A percentile compares a stretch with the other conserved stretches of the same genome.
phyloP scores from a whole-genome alignment of 2,797 vertebrate species.

The Danio jaintianensis region DNA sequence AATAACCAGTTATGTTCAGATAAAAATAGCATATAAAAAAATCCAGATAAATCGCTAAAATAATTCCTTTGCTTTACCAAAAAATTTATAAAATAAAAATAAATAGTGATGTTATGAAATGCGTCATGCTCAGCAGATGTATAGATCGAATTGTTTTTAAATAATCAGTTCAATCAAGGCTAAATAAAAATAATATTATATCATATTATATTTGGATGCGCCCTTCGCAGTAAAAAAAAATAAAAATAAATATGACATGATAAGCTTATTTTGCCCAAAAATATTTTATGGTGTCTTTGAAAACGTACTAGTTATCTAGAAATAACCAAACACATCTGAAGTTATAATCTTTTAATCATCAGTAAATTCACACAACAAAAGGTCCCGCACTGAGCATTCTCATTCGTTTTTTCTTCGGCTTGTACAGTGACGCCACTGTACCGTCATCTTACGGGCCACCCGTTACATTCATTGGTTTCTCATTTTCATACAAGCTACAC shows the following conservation, averaged over 20 bases:
- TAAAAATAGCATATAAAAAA: neutral
- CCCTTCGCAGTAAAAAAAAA: neutral
- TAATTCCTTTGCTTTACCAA: neutral
- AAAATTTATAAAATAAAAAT: neutral
- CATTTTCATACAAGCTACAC: constrained; percentile 77
- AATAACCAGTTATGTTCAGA: neutral
- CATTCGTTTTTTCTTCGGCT: constrained; percentile 77
- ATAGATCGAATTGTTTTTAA: neutral
- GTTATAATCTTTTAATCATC: constrained; percentile 26
- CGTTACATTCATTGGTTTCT: constrained; percentile 70
- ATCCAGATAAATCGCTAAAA: neutral
- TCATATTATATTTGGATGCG: neutral
- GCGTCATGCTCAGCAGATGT: neutral
- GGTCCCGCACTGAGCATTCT: constrained; percentile 64
- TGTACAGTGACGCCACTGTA: constrained; percentile 79
- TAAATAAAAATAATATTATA: neutral
- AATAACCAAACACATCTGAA: constrained; percentile 10
- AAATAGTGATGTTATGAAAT: neutral
- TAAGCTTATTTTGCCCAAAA: neutral
- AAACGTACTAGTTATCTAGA: neutral
- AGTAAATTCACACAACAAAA: constrained; percentile 33
- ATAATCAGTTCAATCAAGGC: neutral
- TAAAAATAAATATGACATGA: too few species aligned
- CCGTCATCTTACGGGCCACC: constrained; percentile 75
- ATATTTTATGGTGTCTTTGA: neutral